Conservation (phyloP, 2,113 vertebrate genomes). For the Strigops habroptila region DNA sequence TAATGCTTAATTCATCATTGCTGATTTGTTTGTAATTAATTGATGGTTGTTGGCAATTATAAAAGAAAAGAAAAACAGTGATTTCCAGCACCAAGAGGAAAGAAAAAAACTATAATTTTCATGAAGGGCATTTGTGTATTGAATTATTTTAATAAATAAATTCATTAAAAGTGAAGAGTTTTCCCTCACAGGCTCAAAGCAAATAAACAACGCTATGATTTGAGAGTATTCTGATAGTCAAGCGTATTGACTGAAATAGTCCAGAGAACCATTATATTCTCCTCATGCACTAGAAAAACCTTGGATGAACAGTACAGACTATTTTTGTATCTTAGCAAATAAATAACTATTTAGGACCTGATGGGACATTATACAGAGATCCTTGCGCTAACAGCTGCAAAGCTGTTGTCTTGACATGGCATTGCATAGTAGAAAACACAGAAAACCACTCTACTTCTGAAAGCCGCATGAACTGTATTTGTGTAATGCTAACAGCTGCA, state of each 20-base stretch:
- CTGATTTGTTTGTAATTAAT: neutral
- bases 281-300: neutral
- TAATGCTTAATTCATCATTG: constrained; percentile 5
- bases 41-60: neutral
- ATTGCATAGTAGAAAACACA: neutral
- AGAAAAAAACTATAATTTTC: neutral
- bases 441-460: neutral
- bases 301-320: neutral
- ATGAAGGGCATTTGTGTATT: neutral
- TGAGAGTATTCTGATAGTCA: neutral
- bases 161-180: neutral
- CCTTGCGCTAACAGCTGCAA: neutral
- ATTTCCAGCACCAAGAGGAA: neutral
- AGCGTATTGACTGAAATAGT: neutral
- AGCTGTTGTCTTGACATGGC: neutral
- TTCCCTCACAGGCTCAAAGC: neutral
- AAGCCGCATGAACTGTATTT: neutral
- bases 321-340: neutral
- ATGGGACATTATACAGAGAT: neutral
- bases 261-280: neutral
- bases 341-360: neutral
- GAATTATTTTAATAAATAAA: neutral
- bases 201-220: neutral
- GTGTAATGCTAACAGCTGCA: neutral
- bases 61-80: neutral